Base-by-base conservation (phyloP, 2,888 invertebrate species). In the Chelonus formosanus region DNA sequence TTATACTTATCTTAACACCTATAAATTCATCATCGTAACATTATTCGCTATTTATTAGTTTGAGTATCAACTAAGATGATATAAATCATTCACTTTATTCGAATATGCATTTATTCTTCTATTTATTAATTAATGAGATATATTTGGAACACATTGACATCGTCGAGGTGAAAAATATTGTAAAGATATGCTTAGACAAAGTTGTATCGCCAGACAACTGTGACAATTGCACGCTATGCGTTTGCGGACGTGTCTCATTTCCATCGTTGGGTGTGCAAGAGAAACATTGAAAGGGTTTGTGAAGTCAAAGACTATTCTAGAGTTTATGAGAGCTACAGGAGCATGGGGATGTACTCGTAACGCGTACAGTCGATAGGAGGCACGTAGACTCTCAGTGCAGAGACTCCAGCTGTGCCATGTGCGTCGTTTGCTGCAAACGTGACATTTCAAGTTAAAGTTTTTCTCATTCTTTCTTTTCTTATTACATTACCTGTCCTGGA, bases 381-480 rank as follows among this genome's bases (percentile, higher is more conserved):
- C 80, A 81, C 81, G 81, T 80, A 81, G 77, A 73, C 69, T 73
- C 76, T 78, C 78, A 74, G 77, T 75, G 78, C 77, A 73, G 77
- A 77, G 75, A 74, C 80, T 80, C 80, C 82, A 82, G 81, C 81
- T 81, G 82, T 74, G 80, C 77, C 78, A 75, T 79, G 82, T 79
- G 82, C 81, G 78, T 81, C 82, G 82, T 83, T 83, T 82, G 81
- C 77, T 73, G 75, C 78, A 82, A 82, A 83, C 82, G 83, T 83
- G 83, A 83, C 78, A 77, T 74, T 72, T 73, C 76, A 74, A 76
- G 77, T 81, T 79, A 76, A 76, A 74, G 56, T 59, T 55, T 67
- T 40, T 59, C 53, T 63, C 44, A 45, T 40, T 34, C 43, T 32
- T 35, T 50, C 20, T 10, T 31, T 36, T 31, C 31, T 44, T 47